Percentiles rank a stretch among this genome's conserved stretches.
These are phyloP conservation scores for Jacana jacana DNA, from an alignment of 2,113 vertebrate genomes.

Conservation along the genomic window DNA sequence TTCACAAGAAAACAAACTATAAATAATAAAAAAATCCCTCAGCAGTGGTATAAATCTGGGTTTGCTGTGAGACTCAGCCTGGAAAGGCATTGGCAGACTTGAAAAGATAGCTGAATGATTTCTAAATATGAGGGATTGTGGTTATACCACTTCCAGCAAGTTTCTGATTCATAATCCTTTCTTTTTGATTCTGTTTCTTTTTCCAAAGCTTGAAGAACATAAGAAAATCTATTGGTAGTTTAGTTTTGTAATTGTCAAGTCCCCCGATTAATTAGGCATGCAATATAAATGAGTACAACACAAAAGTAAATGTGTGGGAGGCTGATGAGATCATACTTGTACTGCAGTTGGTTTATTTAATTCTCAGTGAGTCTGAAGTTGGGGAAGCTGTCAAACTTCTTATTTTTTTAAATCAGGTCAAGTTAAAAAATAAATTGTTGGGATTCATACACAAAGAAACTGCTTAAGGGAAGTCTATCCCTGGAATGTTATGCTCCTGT, in stretches of 20 bases:
- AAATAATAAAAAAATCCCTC: constrained; percentile 27
- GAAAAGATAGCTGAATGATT: neutral
- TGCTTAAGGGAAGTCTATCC: accelerated
- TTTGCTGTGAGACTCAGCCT: neutral
- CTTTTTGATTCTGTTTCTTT: neutral
- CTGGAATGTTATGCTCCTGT: neutral
- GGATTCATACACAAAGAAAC: neutral
- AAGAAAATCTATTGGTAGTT: constrained; percentile 15
- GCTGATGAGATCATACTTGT: constrained; percentile 34
- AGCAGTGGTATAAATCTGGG: neutral
- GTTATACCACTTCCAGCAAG: neutral
- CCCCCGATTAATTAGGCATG: constrained; percentile 49
- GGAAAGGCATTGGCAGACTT: neutral
- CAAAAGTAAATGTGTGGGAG: constrained; percentile 50
- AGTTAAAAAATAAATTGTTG: neutral
- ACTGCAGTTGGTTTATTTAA: constrained; percentile 14
- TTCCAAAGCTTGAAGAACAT: neutral
- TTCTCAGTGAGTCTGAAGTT: neutral
- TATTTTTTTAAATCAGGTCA: neutral
- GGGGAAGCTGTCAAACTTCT: constrained; percentile 13
- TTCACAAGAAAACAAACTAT: constrained; percentile 16
- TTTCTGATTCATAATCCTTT: constrained; percentile 18
- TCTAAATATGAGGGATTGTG: neutral
- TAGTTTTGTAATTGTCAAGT: constrained; percentile 37
- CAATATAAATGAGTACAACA: constrained; percentile 43